Conservation (phyloP, 2,797 vertebrate species). For the Amphiprion clarkii region DNA sequence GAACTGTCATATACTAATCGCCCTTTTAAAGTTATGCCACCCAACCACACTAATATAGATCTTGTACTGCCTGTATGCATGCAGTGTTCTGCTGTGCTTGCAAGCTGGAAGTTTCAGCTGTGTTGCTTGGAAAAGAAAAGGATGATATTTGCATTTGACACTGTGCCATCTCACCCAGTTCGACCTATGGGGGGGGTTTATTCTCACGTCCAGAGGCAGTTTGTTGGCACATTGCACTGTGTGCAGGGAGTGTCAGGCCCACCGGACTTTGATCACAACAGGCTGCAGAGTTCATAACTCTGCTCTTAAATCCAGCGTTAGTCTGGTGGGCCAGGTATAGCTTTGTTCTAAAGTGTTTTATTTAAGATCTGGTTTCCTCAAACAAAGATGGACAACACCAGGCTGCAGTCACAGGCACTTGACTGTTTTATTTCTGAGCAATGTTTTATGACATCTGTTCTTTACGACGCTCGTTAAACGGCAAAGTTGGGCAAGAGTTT, state of each 20-base stretch:
- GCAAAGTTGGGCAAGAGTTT: background rate
- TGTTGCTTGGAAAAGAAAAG: background rate
- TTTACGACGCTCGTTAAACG: background rate
- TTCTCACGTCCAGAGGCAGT: background rate
- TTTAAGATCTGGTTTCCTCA: background rate
- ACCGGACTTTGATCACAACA: conserved; percentile 55
- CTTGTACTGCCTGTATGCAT: background rate
- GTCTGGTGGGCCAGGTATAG: too few relatives aligned
- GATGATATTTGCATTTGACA: conserved; percentile 13
- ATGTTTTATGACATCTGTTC: background rate
- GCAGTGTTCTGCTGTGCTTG: background rate
- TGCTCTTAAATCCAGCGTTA: conserved; percentile 15
- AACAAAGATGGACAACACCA: background rate
- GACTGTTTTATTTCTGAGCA: background rate
- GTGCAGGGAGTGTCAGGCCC: conserved; percentile 18
- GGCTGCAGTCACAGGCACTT: background rate
- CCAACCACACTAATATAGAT: background rate
- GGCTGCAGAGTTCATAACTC: conserved; percentile 14
- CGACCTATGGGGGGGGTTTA: conserved; percentile 47
- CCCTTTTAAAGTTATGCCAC: background rate
- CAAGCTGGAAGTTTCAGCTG: conserved; percentile 20
- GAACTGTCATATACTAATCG: too few relatives aligned
- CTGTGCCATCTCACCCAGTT: conserved; percentile 44
- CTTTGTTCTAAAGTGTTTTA: too few relatives aligned
- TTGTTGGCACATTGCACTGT: conserved; percentile 6